A percentile compares a stretch with the other conserved stretches of the same genome.
These are phyloP conservation scores for Coluber constrictor DNA, from an alignment of 2,797 vertebrate genomes.

Conservation along the genomic window DNA sequence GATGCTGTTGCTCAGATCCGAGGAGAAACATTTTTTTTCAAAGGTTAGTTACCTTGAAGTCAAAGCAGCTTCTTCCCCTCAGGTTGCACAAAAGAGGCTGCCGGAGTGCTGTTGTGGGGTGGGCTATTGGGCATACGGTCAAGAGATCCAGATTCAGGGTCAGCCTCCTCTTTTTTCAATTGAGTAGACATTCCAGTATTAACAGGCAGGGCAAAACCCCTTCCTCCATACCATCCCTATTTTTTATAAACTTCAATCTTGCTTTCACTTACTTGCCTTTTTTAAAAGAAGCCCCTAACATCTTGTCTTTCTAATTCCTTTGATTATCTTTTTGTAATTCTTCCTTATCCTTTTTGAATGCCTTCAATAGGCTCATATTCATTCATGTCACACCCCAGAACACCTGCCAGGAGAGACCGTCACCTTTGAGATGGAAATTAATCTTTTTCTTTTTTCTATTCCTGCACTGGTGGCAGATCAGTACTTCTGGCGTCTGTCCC, in stretches of 20 bases:
- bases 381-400: not conserved
- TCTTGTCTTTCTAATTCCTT: not conserved
- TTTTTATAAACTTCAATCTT: not conserved
- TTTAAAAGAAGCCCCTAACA: not conserved
- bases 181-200: not conserved
- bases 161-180: not conserved
- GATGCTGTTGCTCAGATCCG: conserved; percentile 74
- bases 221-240: not conserved
- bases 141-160: not conserved
- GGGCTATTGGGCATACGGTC: not conserved
- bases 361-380: not conserved
- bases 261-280: not conserved
- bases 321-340: not conserved
- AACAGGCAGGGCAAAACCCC: not conserved
- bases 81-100: not conserved
- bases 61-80: not conserved
- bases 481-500: conserved; percentile 74
- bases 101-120: not conserved
- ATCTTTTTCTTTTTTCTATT: not conserved
- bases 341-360: not conserved
- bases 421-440: not conserved
- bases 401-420: too few species aligned
- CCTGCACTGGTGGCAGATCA: conserved; percentile 53
- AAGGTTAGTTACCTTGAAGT: conserved; percentile 59
- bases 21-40: conserved; percentile 79